A percentile compares a stretch with the other conserved stretches of the same genome.
These are phyloP conservation scores for Dendropsophus ebraccatus DNA, from an alignment of 2,113 vertebrate species.

Conservation along the genomic window DNA sequence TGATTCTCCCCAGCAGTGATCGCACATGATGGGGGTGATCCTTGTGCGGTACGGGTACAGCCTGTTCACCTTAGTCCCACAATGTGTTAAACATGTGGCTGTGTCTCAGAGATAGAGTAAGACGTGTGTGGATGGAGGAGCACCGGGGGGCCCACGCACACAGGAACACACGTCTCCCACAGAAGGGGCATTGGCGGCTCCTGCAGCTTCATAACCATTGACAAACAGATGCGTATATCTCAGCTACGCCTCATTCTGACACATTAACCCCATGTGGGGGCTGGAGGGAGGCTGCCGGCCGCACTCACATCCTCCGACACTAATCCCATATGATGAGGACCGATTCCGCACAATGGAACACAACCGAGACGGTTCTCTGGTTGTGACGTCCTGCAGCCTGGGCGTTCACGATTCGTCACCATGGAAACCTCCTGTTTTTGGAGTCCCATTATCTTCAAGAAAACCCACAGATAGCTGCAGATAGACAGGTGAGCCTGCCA, in stretches of 20 bases:
- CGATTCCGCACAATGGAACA: background rate
- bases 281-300: background rate
- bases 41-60: too few relatives aligned
- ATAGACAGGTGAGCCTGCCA: too few relatives aligned
- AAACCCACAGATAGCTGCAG: background rate
- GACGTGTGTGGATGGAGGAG: slow-evolving; percentile 2
- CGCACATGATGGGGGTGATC: too few relatives aligned
- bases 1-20: too few relatives aligned
- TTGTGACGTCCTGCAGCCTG: background rate
- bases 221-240: slow-evolving; percentile 8
- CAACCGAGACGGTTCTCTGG: background rate
- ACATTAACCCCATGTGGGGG: background rate
- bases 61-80: too few relatives aligned
- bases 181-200: slow-evolving; percentile 19
- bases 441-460: background rate
- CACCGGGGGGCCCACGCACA: background rate
- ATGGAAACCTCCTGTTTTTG: slow-evolving; percentile 4
- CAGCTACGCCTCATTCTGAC: background rate
- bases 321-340: background rate
- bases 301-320: too few relatives aligned
- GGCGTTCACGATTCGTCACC: background rate
- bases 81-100: background rate
- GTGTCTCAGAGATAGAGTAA: background rate
- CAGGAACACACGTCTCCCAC: slow-evolving; percentile 20
- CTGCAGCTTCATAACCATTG: slow-evolving; percentile 5